A percentile compares a stretch with the other conserved stretches of the same genome.
phyloP scores from a whole-genome alignment of 2,888 invertebrate species.

The Zaprionus lineosus region DNA sequence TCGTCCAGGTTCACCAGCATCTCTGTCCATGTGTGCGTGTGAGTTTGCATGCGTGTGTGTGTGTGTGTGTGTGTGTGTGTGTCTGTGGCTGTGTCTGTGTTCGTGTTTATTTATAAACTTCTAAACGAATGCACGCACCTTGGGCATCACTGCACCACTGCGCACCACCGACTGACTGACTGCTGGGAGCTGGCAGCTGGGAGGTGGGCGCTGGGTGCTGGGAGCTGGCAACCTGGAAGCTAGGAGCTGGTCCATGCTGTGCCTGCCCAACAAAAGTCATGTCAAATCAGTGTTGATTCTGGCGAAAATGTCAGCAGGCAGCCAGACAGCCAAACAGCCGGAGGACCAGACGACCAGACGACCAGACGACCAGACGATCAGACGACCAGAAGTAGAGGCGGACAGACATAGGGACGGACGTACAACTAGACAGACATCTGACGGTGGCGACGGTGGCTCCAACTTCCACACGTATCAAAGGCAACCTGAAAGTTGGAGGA shows the following conservation, averaged over 20 bases:
- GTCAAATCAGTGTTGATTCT: constrained; percentile 78
- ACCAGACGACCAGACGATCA: too few relatives aligned
- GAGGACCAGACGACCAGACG: constrained; percentile 3
- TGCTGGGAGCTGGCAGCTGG: not conserved
- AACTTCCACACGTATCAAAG: constrained; percentile 35
- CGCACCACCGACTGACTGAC: constrained; percentile 22
- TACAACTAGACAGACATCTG: constrained; percentile 9
- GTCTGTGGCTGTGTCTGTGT: constrained; percentile 8
- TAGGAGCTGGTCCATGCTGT: constrained; percentile 61
- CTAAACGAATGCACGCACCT: constrained; percentile 77
- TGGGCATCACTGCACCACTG: constrained; percentile 17
- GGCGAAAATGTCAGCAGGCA: constrained; percentile 76
- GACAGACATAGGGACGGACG: too few relatives aligned
- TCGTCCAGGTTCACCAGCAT: constrained; percentile 38
- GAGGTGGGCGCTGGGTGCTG: constrained; percentile 4
- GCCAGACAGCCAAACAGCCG: constrained; percentile 29
- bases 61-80: constrained; percentile 12
- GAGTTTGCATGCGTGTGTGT: not conserved
- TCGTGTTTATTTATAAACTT: constrained; percentile 72
- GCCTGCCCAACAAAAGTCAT: constrained; percentile 70
- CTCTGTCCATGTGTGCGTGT: not conserved
- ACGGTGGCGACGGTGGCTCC: constrained; percentile 12
- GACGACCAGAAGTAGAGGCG: too few relatives aligned
- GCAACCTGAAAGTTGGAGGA: not conserved
- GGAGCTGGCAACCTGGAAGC: constrained; percentile 26